Base-by-base conservation (phyloP, 1,140 invertebrate species). In the Cephus cinctus region DNA sequence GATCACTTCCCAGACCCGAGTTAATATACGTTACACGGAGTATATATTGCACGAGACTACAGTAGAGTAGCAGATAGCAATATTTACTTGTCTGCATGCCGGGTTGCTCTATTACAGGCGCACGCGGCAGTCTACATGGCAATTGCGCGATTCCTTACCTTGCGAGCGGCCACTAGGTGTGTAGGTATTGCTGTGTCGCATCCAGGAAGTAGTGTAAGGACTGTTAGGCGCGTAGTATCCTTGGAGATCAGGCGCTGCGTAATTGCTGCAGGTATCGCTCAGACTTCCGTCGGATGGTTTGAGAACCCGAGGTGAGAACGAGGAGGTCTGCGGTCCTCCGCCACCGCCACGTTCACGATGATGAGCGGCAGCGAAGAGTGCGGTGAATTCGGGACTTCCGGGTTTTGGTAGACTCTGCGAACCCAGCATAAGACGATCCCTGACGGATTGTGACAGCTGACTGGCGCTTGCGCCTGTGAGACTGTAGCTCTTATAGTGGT, bases 401-500 rank as follows among this genome's bases (percentile, higher is more conserved):
- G 86, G 85, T 63, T 90, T 90, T 0, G 87, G 88, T 43, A 88
- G 61, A 56, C 85, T 89, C 62, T 91, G 88, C 1, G 89, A 89
- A 0, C 89, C 88, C 14, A 87, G 81, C 65, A 87, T 81, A 5
- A 93, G 77, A 14, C 90, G 77, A 65, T 94, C 90, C 1, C 90
- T 74, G 0, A 92, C 88, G 11, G 86, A 90, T 45, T 92, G 89
- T 1, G 89, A 91, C 14, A 93, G 73, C 63, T 94, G 90, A 32
- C 86, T 87, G 0, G 90, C 89, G 12, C 87, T 84, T 1, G 88
- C 86, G 11, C 88, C 88, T 14, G 88, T 90, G 19, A 92, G 65
- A 3, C 89, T 91, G 69, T 88, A 90, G 23, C 88, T 90, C 64
- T 85, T 86, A 61, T 84, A 84, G 57, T 83, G 83, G 20, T 81